phyloP scores from a whole-genome alignment of 2,888 invertebrate genomes.

The Drosophila heteroneura region DNA sequence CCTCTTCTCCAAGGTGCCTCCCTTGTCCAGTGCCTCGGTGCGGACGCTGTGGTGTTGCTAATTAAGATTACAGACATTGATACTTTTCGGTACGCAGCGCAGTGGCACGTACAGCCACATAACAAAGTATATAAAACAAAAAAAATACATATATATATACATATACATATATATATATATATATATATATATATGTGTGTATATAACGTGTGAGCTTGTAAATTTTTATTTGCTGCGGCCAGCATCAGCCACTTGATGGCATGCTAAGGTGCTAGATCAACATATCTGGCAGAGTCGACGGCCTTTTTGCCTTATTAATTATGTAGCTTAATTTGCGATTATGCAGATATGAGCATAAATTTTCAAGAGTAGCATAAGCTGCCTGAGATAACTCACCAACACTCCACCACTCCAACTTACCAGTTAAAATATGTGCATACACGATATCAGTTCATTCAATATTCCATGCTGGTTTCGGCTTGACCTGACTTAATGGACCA shows the following conservation, averaged over 20 bases:
- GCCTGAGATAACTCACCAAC: conserved; percentile 66
- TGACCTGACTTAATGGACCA: conserved; percentile 50
- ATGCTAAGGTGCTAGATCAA: conserved; percentile 73
- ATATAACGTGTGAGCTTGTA: neutral
- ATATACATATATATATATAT: neutral
- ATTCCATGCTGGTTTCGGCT: conserved; percentile 62
- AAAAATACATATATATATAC: neutral
- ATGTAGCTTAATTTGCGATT: conserved; percentile 80
- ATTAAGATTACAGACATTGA: conserved; percentile 79
- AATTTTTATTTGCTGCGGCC: neutral
- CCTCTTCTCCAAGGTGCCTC: conserved; percentile 4
- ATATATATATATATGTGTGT: neutral
- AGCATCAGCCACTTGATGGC: conserved; percentile 49
- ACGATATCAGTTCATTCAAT: conserved; percentile 66
- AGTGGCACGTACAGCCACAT: conserved; percentile 69
- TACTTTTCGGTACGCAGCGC: conserved; percentile 67
- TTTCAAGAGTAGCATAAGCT: conserved; percentile 59
- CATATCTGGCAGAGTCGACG: conserved; percentile 55
- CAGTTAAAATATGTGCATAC: conserved; percentile 75
- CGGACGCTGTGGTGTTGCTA: conserved; percentile 72
- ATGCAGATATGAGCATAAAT: conserved; percentile 77
- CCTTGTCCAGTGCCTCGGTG: conserved; percentile 7
- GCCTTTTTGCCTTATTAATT: conserved; percentile 71
- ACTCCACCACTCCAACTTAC: conserved; percentile 22
- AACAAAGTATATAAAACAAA: conserved; percentile 23